Evolutionary conservation across 2,888 invertebrate species (phyloP).

Genomic region (Drosophila melanosoma): DNA sequence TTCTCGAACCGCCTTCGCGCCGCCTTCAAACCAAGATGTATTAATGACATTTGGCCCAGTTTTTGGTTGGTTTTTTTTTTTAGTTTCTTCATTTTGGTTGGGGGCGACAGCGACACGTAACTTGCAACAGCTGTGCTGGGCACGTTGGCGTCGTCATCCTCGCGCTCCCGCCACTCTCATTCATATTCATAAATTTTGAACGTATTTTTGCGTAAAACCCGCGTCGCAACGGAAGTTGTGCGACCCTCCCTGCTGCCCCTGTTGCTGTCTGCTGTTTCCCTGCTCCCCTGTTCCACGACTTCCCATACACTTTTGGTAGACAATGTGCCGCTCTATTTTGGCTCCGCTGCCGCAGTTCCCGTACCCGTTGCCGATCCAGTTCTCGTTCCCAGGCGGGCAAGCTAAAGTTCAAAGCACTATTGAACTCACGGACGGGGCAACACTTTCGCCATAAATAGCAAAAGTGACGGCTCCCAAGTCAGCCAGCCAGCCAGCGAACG

Average conservation of each 20-base stretch:
- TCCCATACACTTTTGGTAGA: slow-evolving; percentile 34
- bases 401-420: slow-evolving; percentile 79
- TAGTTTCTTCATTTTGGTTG: slow-evolving; percentile 33
- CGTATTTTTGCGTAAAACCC: slow-evolving; percentile 68
- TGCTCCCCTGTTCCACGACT: not conserved
- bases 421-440: slow-evolving; percentile 70
- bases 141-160: slow-evolving; percentile 31
- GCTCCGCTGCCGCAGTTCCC: slow-evolving; percentile 54
- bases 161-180: slow-evolving; percentile 48
- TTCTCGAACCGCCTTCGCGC: slow-evolving; percentile 10
- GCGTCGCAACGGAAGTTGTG: slow-evolving; percentile 70
- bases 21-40: slow-evolving; percentile 70
- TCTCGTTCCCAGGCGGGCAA: slow-evolving; percentile 49
- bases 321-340: slow-evolving; percentile 76
- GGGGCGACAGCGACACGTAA: slow-evolving; percentile 49
- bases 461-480: slow-evolving; percentile 55
- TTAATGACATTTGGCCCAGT: slow-evolving; percentile 80
- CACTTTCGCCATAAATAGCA: slow-evolving; percentile 80
- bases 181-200: slow-evolving; percentile 77
- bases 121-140: slow-evolving; percentile 53
- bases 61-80: slow-evolving; percentile 53
- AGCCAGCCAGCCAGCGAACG: not conserved
- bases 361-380: slow-evolving; percentile 33
- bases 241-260: slow-evolving; percentile 5
- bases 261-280: not conserved